These are phyloP conservation scores for Phacellophora camtschatica DNA, from an alignment of 30 jellyfish, hydroid and myxozoan species.

Conservation along the genomic window DNA sequence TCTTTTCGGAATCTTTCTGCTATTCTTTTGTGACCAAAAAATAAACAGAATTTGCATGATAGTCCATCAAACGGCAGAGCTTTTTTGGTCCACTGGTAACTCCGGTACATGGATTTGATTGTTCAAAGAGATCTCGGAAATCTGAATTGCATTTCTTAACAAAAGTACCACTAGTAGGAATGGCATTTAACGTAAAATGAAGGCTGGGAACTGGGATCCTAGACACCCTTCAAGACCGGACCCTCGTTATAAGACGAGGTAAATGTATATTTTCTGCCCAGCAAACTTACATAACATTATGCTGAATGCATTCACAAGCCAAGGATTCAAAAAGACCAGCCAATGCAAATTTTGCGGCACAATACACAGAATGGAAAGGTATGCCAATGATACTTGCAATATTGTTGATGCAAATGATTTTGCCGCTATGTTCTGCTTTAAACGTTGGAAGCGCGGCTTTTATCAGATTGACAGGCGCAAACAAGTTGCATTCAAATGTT, in stretches of 20 bases:
- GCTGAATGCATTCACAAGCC: constrained; percentile 45
- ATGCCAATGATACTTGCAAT: constrained; percentile 54
- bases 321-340: constrained; percentile 54
- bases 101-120: too few species aligned
- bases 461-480: constrained; percentile 23
- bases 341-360: constrained; percentile 65
- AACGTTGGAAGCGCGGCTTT: constrained; percentile 33
- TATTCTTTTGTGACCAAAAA: background rate
- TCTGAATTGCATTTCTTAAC: too few species aligned
- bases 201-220: too few species aligned
- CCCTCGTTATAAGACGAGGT: too few species aligned
- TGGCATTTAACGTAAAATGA: too few species aligned
- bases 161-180: too few species aligned
- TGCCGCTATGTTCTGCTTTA: constrained; percentile 32
- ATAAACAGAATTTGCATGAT: too few species aligned
- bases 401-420: constrained; percentile 25
- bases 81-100: too few species aligned
- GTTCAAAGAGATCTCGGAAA: too few species aligned
- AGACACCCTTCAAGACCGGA: too few species aligned
- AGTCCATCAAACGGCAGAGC: too few species aligned
- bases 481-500: constrained; percentile 43
- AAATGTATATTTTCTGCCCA: too few species aligned
- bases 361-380: constrained; percentile 42
- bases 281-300: constrained; percentile 34
- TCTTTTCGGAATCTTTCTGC: background rate